A percentile compares a stretch with the other conserved stretches of the same genome.
Conservation (phyloP, 2,797 vertebrate species). For the Tokudaia muenninki region DNA sequence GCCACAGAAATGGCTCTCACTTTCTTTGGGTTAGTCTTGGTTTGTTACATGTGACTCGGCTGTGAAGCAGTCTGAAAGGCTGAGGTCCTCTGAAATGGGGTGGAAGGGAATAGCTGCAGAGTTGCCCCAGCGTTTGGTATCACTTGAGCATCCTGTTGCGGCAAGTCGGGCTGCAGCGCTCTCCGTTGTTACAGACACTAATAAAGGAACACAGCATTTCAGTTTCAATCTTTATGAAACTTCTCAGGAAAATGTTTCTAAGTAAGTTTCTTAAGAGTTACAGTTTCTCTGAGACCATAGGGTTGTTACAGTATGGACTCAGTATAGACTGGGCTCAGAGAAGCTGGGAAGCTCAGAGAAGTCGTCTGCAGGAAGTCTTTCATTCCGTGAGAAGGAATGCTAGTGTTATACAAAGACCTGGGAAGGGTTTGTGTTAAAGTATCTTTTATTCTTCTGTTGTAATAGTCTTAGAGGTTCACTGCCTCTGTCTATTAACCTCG, state of each 20-base stretch:
- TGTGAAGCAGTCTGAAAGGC: not conserved
- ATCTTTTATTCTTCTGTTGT: too few relatives aligned
- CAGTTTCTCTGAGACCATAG: not conserved
- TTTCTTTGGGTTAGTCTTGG: not conserved
- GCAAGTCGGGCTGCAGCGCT: not conserved
- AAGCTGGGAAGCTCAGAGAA: not conserved
- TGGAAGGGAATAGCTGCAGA: not conserved
- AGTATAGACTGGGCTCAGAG: not conserved
- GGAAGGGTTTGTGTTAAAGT: not conserved
- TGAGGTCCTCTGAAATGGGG: not conserved
- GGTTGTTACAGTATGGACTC: slow-evolving; percentile 3
- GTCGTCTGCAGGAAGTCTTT: not conserved
- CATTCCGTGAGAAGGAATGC: not conserved
- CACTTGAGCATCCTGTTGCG: not conserved
- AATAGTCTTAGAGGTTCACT: not conserved
- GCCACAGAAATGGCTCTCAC: not conserved
- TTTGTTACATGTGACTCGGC: not conserved
- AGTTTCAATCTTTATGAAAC: not conserved
- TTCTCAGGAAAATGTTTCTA: not conserved
- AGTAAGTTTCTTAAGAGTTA: not conserved
- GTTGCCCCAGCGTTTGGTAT: not conserved
- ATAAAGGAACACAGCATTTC: not conserved
- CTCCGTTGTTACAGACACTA: not conserved
- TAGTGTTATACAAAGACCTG: not conserved
- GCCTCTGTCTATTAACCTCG: not conserved